Percentiles rank a stretch among this genome's conserved stretches.
Conservation (phyloP, 2,113 vertebrate genomes). For the Heteronetta atricapilla region DNA sequence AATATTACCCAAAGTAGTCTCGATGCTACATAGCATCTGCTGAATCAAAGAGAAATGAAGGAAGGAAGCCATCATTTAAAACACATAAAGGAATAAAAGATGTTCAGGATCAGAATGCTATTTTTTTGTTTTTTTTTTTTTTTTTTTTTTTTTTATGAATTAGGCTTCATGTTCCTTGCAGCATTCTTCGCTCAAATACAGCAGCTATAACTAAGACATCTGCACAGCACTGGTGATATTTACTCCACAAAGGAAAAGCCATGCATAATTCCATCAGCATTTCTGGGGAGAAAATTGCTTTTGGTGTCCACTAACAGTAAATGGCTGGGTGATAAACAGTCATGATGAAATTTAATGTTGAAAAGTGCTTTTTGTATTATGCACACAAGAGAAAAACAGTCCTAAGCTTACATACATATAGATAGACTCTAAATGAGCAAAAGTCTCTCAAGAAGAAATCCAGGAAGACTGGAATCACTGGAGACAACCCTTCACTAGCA, state of each 20-base stretch:
- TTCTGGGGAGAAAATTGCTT: slow-evolving; percentile 5
- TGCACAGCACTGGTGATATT: slow-evolving; percentile 21
- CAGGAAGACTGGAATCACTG: neutral
- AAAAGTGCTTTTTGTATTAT: slow-evolving; percentile 18
- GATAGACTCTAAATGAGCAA: neutral
- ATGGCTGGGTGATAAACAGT: slow-evolving; percentile 3
- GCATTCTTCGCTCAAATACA: slow-evolving; percentile 4
- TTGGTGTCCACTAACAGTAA: neutral
- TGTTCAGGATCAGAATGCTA: neutral
- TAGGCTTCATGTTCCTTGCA: slow-evolving; percentile 9
- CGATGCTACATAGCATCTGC: slow-evolving; percentile 18
- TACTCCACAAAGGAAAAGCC: neutral
- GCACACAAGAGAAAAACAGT: neutral
- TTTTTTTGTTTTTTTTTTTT: neutral
- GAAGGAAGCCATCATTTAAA: slow-evolving; percentile 55
- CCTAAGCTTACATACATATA: neutral
- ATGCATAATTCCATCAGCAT: slow-evolving; percentile 11
- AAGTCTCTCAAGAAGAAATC: neutral
- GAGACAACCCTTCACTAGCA: neutral
- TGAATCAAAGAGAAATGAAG: slow-evolving; percentile 57
- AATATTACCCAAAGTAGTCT: neutral
- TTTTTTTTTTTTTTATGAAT: neutral
- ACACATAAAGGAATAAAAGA: slow-evolving; percentile 45
- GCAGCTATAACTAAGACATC: slow-evolving; percentile 40
- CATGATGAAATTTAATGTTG: neutral